A percentile compares a stretch with the other conserved stretches of the same genome.
phyloP scores from a whole-genome alignment of 2,113 vertebrate species.

The Sialia sialis region DNA sequence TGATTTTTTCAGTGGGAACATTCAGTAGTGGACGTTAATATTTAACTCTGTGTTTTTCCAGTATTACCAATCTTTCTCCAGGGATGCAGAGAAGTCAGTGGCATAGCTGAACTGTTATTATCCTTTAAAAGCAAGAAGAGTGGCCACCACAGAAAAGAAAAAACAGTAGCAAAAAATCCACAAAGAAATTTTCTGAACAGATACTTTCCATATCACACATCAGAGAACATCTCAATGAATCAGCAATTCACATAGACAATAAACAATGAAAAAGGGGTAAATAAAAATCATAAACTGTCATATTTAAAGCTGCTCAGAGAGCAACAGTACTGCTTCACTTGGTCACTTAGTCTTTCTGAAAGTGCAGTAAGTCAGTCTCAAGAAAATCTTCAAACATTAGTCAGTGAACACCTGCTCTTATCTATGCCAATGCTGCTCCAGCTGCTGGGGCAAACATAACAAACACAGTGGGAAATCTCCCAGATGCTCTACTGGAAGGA shows the following conservation, averaged over 20 bases:
- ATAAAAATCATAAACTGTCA: neutral
- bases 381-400: neutral
- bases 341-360: neutral
- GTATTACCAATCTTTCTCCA: neutral
- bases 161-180: neutral
- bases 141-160: neutral
- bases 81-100: neutral
- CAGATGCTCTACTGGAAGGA: neutral
- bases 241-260: neutral
- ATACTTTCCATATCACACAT: neutral
- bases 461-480: neutral
- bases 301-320: neutral
- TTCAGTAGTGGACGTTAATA: slow-evolving; percentile 8
- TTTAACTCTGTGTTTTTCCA: slow-evolving; percentile 58
- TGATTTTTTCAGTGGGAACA: slow-evolving; percentile 23
- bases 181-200: neutral
- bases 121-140: neutral
- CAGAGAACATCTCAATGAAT: neutral
- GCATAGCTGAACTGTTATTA: neutral
- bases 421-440: neutral
- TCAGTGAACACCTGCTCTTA: neutral
- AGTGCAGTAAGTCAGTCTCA: neutral
- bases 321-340: neutral
- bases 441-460: neutral
- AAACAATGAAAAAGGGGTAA: neutral